phyloP scores from a whole-genome alignment of 2,113 vertebrate genomes.

The Oreochromis spilurus region DNA sequence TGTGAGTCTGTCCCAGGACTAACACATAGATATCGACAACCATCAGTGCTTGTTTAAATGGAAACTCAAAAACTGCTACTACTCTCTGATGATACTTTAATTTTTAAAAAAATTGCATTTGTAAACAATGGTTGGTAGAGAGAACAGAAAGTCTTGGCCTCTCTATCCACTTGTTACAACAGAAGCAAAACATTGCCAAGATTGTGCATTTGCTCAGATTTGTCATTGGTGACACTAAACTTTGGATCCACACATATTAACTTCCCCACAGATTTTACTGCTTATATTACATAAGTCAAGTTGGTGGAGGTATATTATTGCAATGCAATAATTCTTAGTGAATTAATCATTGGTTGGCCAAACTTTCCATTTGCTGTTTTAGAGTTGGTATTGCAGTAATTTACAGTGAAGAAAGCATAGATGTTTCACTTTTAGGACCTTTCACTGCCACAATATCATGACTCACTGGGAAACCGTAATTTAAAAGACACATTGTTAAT shows the following conservation, averaged over 20 bases:
- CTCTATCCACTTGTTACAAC: background rate
- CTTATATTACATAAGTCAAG: background rate
- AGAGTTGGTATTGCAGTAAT: background rate
- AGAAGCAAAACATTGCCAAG: background rate
- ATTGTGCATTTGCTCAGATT: background rate
- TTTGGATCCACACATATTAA: background rate
- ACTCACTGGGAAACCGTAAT: background rate
- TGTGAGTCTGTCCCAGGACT: background rate
- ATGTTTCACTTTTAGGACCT: background rate
- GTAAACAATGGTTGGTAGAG: background rate
- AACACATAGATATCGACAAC: background rate
- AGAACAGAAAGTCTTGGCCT: background rate
- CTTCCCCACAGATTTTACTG: background rate
- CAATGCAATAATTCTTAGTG: background rate
- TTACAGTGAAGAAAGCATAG: background rate
- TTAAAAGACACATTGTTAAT: background rate
- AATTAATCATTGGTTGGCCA: background rate
- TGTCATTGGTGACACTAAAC: background rate
- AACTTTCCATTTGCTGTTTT: background rate
- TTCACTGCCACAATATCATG: background rate
- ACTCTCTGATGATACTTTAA: background rate
- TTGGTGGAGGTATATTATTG: background rate
- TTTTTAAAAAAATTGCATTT: background rate
- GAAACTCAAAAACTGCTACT: background rate
- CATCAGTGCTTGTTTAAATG: background rate